These are phyloP conservation scores for Parotia lawesii DNA, from an alignment of 2,113 vertebrate genomes.

Conservation along the genomic window DNA sequence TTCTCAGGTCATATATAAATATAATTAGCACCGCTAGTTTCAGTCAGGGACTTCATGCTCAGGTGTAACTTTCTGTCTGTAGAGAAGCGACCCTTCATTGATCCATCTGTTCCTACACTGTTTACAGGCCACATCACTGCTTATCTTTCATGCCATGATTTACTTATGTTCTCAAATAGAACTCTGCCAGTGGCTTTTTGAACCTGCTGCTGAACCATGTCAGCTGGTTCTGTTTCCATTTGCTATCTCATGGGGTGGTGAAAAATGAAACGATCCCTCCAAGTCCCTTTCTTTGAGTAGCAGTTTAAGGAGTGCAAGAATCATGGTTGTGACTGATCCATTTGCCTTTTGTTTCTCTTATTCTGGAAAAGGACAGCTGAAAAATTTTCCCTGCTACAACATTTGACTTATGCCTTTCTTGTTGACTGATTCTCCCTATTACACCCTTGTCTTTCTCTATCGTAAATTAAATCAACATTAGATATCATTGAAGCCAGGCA, in stretches of 20 bases:
- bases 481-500: not conserved
- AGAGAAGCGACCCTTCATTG: not conserved
- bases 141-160: not conserved
- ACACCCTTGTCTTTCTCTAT: not conserved
- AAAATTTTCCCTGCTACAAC: not conserved
- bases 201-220: not conserved
- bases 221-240: not conserved
- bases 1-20: not conserved
- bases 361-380: not conserved
- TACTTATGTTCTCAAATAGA: not conserved
- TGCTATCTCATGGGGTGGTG: not conserved
- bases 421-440: not conserved
- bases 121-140: not conserved
- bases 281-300: not conserved
- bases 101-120: not conserved
- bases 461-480: conserved; percentile 28
- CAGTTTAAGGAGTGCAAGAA: not conserved
- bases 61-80: not conserved
- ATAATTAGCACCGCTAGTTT: not conserved
- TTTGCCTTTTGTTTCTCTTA: conserved; percentile 5
- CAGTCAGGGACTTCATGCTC: not conserved
- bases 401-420: conserved; percentile 4
- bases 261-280: not conserved
- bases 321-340: not conserved
- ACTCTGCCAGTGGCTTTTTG: not conserved